A percentile compares a stretch with the other conserved stretches of the same genome.
Evolutionary conservation across 2,888 invertebrate genomes (phyloP).

Genomic region (Rotaria socialis): DNA sequence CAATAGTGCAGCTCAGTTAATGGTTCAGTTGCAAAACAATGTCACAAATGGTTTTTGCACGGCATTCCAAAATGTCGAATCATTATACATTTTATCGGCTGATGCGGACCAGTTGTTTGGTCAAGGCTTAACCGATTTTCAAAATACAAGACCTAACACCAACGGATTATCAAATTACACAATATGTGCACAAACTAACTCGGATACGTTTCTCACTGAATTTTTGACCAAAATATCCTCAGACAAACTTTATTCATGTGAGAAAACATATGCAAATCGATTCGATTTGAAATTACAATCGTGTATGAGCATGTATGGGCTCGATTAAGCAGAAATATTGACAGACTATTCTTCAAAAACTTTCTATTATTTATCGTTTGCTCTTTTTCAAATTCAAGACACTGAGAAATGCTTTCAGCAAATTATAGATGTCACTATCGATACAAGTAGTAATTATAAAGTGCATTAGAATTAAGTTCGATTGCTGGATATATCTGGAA

Average conservation of each 20-base stretch:
- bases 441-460: too few species aligned
- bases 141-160: background rate
- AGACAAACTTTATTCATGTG: background rate
- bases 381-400: too few species aligned
- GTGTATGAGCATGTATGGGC: background rate
- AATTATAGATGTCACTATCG: too few species aligned
- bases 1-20: background rate
- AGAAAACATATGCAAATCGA: background rate
- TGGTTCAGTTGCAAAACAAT: background rate
- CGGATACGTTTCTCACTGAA: background rate
- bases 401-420: too few species aligned
- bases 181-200: background rate
- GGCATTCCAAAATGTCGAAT: background rate
- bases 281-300: background rate
- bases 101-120: background rate
- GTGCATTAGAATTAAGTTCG: too few species aligned
- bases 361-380: too few species aligned
- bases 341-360: too few species aligned
- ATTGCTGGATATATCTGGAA: too few species aligned
- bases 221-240: background rate
- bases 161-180: background rate
- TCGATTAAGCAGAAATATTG: too few species aligned
- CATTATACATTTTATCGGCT: background rate
- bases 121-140: background rate
- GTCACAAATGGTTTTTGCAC: background rate